Conservation (phyloP, 2,888 invertebrate species). For the Automeris io region DNA sequence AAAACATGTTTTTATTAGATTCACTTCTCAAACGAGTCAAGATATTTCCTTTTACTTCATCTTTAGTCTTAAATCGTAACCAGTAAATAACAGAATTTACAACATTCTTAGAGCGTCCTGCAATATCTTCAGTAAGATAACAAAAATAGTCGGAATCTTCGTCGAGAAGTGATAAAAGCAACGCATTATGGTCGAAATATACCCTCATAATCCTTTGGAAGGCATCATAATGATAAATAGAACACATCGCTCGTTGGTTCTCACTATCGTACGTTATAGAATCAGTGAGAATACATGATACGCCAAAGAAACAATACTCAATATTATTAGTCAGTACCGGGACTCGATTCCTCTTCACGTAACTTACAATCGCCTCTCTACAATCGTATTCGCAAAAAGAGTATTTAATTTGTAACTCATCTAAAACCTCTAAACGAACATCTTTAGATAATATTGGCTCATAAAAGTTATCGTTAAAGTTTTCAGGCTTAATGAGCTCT, state of each 20-base stretch:
- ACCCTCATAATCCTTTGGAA: neutral
- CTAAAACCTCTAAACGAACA: slow-evolving; percentile 22
- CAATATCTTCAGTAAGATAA: slow-evolving; percentile 3
- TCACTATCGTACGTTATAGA: slow-evolving; percentile 5
- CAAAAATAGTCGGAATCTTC: slow-evolving; percentile 7
- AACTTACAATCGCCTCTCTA: slow-evolving; percentile 19
- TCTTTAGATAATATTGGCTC: slow-evolving; percentile 18
- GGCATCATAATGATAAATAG: slow-evolving; percentile 13
- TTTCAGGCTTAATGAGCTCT: neutral
- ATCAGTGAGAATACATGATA: slow-evolving; percentile 16
- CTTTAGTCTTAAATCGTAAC: neutral
- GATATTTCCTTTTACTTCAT: slow-evolving; percentile 3
- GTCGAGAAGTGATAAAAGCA: neutral
- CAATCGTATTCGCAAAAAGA: slow-evolving; percentile 24
- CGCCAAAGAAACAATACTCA: slow-evolving; percentile 24
- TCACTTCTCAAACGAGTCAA: neutral
- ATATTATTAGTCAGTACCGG: slow-evolving; percentile 27
- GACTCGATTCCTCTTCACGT: slow-evolving; percentile 22
- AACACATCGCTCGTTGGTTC: slow-evolving; percentile 10
- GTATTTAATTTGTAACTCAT: slow-evolving; percentile 25
- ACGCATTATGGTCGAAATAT: neutral
- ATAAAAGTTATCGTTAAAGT: slow-evolving; percentile 4
- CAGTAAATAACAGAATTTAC: slow-evolving; percentile 3
- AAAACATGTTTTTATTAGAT: neutral
- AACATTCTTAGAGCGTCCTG: neutral